A percentile compares a stretch with the other conserved stretches of the same genome.
Evolutionary conservation across 2,888 invertebrate genomes (phyloP).

Genomic region (Ophion slaviceki): DNA sequence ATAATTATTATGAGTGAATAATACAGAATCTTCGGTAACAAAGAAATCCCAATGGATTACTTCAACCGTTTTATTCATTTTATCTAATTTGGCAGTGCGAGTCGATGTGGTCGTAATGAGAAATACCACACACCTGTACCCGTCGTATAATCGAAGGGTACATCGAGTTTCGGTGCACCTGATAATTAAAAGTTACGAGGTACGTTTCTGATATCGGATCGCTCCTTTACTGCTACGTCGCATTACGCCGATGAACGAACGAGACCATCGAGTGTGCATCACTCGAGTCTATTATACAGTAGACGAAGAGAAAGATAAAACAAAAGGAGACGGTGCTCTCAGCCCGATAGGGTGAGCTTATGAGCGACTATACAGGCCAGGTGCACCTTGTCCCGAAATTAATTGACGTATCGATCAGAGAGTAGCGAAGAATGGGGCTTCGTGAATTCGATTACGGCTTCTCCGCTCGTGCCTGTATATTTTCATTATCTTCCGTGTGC

Average conservation of each 20-base stretch:
- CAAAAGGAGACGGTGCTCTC: slow-evolving; percentile 20
- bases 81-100: background rate
- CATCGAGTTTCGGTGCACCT: slow-evolving; percentile 17
- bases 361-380: slow-evolving; percentile 58
- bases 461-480: slow-evolving; percentile 18
- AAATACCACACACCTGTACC: slow-evolving; percentile 17
- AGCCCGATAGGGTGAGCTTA: slow-evolving; percentile 47
- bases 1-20: too few relatives aligned
- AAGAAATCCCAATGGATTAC: background rate
- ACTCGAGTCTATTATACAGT: slow-evolving; percentile 27
- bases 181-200: slow-evolving; percentile 66
- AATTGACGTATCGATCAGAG: slow-evolving; percentile 74
- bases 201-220: slow-evolving; percentile 60
- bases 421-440: slow-evolving; percentile 52
- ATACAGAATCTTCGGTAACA: background rate
- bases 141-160: slow-evolving; percentile 17
- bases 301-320: slow-evolving; percentile 32
- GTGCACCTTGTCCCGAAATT: slow-evolving; percentile 76
- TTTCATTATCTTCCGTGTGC: slow-evolving; percentile 7
- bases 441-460: slow-evolving; percentile 64
- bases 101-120: slow-evolving; percentile 10
- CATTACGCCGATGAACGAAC: slow-evolving; percentile 43
- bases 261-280: slow-evolving; percentile 31
- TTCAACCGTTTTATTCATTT: background rate
- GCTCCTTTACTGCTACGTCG: slow-evolving; percentile 39